Base-by-base conservation (phyloP, 2,888 invertebrate genomes). In the Drosophila lutescens region DNA sequence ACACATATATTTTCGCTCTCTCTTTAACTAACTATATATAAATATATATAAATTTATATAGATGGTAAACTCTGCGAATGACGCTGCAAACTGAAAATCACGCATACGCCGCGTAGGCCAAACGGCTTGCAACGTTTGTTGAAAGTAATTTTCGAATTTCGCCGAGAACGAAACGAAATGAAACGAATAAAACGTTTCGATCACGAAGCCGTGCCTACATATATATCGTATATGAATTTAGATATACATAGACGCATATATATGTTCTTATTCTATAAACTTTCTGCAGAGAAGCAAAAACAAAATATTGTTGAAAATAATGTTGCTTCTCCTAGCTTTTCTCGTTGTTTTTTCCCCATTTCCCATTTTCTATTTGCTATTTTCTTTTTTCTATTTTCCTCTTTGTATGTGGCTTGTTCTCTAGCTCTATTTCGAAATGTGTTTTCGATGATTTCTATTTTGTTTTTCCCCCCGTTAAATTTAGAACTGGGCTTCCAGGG, bases 401-500 rank as follows among this genome's bases (percentile, higher is more conserved):
- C 3, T 36, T 56, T 38, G 51, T 30, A 10, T 32, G 30, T 43
- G 40, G 15, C 58, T 47, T 47, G 30, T 47, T 47, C 38, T 41
- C 44, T 41, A n/a, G 34, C 44, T 67, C 41, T 56, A 49, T 71
- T 74, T 71, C 56, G 74, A 71, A 71, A 71, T 70, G 55, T 65
- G 47, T 70, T 70, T 50, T 63, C 71, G 59, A 70, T 68, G 50
- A 71, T 73, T 43, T 73, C 49, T 62, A 51, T 74, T 67, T 74
- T 46, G 41, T 43, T 74, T 50, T 73, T 50, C 50, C 32, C 70
- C 38, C 71, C 38, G 40, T 49, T 73, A 72, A 69, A 69, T 72
- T 43, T 69, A 69, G 69, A 54, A 40, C 34, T 23, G 40, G 68
- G 23, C 68, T 40, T 66, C 53, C 55, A 68, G 65, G 56, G 65